Percentiles rank a stretch among this genome's conserved stretches.
These are phyloP conservation scores for Cephus sareptanus DNA, from an alignment of 2,888 invertebrate genomes.

Conservation along the genomic window DNA sequence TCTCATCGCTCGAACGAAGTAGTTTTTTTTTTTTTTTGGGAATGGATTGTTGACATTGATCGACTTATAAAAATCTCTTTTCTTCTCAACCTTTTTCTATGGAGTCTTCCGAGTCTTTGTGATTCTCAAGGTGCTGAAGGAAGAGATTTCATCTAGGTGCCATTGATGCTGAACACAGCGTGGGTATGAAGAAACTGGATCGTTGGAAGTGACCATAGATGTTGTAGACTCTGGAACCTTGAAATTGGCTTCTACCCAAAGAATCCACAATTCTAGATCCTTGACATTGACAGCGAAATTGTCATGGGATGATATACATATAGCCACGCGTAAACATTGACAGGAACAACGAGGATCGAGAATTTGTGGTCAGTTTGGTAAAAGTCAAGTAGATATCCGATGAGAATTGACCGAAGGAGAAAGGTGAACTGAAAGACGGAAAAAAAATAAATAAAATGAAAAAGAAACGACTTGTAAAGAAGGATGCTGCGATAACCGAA, in stretches of 20 bases:
- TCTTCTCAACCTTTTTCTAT: background rate
- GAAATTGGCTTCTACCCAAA: background rate
- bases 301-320: no score
- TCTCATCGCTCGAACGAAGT: background rate
- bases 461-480: background rate
- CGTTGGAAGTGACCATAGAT: background rate
- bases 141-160: background rate
- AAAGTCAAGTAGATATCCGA: background rate
- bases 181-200: background rate
- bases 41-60: background rate
- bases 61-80: background rate
- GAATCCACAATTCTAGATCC: background rate
- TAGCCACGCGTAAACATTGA: no score
- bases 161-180: background rate
- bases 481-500: background rate
- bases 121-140: background rate
- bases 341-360: background rate
- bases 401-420: background rate
- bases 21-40: background rate
- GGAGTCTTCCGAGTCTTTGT: background rate
- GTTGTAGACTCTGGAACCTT: background rate
- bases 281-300: background rate
- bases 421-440: background rate
- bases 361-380: background rate
- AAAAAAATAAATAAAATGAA: background rate